Evolutionary conservation across 2,113 vertebrate genomes (phyloP).

Genomic region (Ginglymostoma cirratum): DNA sequence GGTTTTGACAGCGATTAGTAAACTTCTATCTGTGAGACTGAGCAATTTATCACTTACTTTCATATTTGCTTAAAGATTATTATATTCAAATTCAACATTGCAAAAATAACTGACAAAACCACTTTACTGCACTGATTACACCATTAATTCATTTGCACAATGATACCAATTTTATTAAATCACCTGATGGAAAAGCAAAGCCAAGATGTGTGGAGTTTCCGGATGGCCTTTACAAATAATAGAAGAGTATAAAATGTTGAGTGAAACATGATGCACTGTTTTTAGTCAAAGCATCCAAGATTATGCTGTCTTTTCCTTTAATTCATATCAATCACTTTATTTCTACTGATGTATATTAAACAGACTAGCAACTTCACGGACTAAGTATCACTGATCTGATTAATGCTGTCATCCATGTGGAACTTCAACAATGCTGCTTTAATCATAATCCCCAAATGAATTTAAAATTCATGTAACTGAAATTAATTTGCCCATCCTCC

Average conservation of each 20-base stretch:
- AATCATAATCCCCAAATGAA: slow-evolving; percentile 5
- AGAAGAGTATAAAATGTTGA: slow-evolving; percentile 8
- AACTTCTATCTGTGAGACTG: background rate
- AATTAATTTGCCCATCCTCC: slow-evolving; percentile 1
- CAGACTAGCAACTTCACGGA: background rate
- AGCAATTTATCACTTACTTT: background rate
- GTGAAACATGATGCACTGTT: background rate
- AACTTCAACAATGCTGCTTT: slow-evolving; percentile 20
- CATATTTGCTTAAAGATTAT: background rate
- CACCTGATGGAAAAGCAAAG: background rate
- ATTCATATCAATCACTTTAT: background rate
- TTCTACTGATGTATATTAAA: slow-evolving; percentile 1
- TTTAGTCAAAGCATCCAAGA: slow-evolving; percentile 15
- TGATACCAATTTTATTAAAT: background rate
- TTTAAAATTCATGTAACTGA: slow-evolving; percentile 26
- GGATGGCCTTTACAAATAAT: background rate
- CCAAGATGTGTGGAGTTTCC: background rate
- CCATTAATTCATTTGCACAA: background rate
- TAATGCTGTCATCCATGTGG: slow-evolving; percentile 1
- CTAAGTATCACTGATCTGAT: background rate
- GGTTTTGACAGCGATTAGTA: background rate
- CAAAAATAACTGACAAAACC: background rate
- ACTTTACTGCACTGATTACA: slow-evolving; percentile 10
- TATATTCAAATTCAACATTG: background rate
- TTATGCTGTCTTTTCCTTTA: background rate